These are phyloP conservation scores for Syncerus caffer DNA, from an alignment of 2,797 vertebrate genomes.

Conservation along the genomic window DNA sequence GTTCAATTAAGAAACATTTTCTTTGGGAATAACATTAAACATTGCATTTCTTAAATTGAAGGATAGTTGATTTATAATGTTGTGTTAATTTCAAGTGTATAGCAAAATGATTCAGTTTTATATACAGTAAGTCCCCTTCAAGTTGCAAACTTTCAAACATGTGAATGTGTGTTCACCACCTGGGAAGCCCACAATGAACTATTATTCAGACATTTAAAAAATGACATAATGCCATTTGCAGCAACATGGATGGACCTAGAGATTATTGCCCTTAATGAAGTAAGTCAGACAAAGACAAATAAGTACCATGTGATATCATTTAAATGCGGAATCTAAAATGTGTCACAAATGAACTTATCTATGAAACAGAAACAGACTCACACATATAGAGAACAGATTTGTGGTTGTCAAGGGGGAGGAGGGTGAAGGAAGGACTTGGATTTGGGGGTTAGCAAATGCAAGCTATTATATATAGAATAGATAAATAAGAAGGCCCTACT, in stretches of 20 bases:
- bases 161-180: not conserved
- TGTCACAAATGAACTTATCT: not conserved
- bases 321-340: not conserved
- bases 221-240: not conserved
- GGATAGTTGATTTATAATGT: not conserved
- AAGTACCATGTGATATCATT: not conserved
- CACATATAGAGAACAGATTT: not conserved
- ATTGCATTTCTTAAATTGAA: not conserved
- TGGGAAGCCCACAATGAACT: not conserved
- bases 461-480: not conserved
- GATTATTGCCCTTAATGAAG: not conserved
- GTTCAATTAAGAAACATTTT: constrained; percentile 2
- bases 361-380: not conserved
- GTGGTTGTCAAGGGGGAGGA: not conserved
- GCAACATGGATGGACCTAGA: not conserved
- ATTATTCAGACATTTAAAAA: not conserved
- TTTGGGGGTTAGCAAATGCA: not conserved
- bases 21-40: constrained; percentile 53
- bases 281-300: not conserved
- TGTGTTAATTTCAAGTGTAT: not conserved
- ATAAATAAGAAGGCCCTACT: not conserved
- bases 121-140: not conserved
- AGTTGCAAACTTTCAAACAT: not conserved
- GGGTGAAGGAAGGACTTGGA: not conserved
- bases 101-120: not conserved